Conservation (phyloP, 2,797 vertebrate species). For the Myotis findleyi region DNA sequence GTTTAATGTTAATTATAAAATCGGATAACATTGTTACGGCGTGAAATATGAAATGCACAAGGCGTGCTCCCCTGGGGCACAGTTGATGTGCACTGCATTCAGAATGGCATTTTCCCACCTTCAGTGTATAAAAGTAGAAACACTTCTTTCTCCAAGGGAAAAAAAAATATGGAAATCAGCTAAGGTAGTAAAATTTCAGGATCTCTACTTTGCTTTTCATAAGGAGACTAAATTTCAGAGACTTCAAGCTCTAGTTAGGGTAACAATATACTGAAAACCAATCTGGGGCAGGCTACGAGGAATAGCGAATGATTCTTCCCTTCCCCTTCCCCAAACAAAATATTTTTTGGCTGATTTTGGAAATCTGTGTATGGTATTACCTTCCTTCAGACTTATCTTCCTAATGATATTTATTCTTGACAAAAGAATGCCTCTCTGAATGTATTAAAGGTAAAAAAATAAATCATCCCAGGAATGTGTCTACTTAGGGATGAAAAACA, state of each 20-base stretch:
- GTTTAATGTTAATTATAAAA: conserved; percentile 84
- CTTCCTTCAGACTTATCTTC: neutral
- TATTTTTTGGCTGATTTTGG: neutral
- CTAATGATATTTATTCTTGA: neutral
- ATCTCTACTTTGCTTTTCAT: neutral
- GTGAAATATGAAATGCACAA: conserved; percentile 80
- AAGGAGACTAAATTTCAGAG: neutral
- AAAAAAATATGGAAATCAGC: neutral
- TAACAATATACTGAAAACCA: neutral
- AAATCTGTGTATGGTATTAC: neutral
- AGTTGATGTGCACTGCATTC: conserved; percentile 60
- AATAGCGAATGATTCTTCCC: neutral
- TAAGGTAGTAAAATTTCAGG: conserved; percentile 33
- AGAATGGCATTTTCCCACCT: conserved; percentile 68
- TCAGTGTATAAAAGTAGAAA: neutral
- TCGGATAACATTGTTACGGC: conserved; percentile 75
- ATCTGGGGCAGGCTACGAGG: neutral
- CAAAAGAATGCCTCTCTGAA: neutral
- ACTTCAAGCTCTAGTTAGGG: neutral
- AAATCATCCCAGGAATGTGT: neutral
- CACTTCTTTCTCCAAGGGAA: neutral
- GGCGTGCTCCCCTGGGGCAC: conserved; percentile 56
- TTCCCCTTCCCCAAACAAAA: neutral
- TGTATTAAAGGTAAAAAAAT: neutral
- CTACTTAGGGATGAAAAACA: neutral